These are phyloP conservation scores for Carapus acus DNA, from an alignment of 2,797 vertebrate species.

Conservation along the genomic window DNA sequence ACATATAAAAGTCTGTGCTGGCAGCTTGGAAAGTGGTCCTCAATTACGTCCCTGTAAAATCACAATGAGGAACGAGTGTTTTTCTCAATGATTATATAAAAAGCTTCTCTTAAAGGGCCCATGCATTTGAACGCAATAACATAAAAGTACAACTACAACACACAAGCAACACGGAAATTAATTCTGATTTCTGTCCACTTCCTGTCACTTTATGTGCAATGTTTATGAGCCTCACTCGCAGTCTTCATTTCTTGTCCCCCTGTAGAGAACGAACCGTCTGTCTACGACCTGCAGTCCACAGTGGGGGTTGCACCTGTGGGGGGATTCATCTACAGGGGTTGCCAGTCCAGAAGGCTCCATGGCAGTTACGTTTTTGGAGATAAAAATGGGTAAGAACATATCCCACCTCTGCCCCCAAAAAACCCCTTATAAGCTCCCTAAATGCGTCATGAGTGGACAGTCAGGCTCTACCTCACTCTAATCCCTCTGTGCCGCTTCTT, in stretches of 20 bases:
- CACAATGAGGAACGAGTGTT: slow-evolving; percentile 15
- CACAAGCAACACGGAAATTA: too few relatives aligned
- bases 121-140: slow-evolving; percentile 22
- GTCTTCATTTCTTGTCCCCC: slow-evolving; percentile 32
- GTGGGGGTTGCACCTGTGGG: slow-evolving; percentile 86
- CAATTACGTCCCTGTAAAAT: slow-evolving; percentile 1
- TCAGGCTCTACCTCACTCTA: not conserved
- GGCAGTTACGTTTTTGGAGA: slow-evolving; percentile 96
- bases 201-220: too few relatives aligned
- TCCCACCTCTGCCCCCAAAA: too few relatives aligned
- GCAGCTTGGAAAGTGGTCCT: slow-evolving; percentile 8
- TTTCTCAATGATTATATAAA: slow-evolving; percentile 25
- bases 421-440: slow-evolving; percentile 10
- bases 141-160: too few relatives aligned
- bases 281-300: slow-evolving; percentile 89
- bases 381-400: slow-evolving; percentile 82
- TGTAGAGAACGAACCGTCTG: slow-evolving; percentile 90
- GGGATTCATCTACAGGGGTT: slow-evolving; percentile 95
- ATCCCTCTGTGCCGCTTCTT: slow-evolving; percentile 1
- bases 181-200: too few relatives aligned
- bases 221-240: slow-evolving; percentile 1
- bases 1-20: not conserved
- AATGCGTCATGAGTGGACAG: not conserved
- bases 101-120: slow-evolving; percentile 42
- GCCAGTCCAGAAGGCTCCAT: slow-evolving; percentile 91